A percentile compares a stretch with the other conserved stretches of the same genome.
phyloP scores from a whole-genome alignment of 2,113 vertebrate species.

The Poeciliopsis retropinna region DNA sequence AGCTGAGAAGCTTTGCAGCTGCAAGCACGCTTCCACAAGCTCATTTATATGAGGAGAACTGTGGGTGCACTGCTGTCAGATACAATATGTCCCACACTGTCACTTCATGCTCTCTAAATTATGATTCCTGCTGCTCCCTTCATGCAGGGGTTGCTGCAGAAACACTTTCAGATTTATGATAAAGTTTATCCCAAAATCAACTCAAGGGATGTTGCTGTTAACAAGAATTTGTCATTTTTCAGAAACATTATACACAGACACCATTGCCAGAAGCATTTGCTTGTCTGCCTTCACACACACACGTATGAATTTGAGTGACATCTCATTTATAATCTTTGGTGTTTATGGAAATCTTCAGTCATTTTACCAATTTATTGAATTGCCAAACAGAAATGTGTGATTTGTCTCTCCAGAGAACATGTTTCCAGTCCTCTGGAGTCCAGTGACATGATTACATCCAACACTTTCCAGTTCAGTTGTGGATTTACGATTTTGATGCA shows the following conservation, averaged over 20 bases:
- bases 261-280: too few species aligned
- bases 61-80: neutral
- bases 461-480: neutral
- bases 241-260: too few species aligned
- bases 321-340: neutral
- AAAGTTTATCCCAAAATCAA: constrained; percentile 15
- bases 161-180: constrained; percentile 9
- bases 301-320: too few species aligned
- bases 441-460: neutral
- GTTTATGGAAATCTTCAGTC: too few species aligned
- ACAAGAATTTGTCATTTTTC: too few species aligned
- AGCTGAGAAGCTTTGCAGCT: constrained; percentile 28
- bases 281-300: too few species aligned
- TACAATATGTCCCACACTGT: constrained; percentile 11
- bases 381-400: neutral
- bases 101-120: constrained; percentile 18
- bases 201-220: neutral
- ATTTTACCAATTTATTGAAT: too few species aligned
- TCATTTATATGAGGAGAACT: constrained; percentile 16
- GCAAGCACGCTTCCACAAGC: constrained; percentile 33
- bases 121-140: constrained; percentile 8
- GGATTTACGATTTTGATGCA: neutral
- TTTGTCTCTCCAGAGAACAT: too few species aligned
- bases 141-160: constrained; percentile 6
- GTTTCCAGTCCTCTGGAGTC: too few species aligned